Evolutionary conservation across 2,797 vertebrate genomes (phyloP).

Genomic region (Sebastes taczanowskii): DNA sequence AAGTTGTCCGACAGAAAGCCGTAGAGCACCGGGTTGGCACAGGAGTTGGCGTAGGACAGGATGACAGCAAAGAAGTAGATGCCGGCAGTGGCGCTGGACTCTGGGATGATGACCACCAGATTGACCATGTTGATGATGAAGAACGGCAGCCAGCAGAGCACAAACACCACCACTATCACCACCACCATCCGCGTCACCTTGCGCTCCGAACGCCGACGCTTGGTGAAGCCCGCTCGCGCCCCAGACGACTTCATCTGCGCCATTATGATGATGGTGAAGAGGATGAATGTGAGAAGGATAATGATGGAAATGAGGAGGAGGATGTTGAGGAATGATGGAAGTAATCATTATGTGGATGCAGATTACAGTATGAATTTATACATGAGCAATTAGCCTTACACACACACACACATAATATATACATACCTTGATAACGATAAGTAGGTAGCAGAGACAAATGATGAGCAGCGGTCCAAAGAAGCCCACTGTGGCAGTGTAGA

Average conservation of each 20-base stretch:
- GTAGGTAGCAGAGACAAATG: constrained; percentile 95
- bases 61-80: constrained; percentile 95
- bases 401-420: background rate
- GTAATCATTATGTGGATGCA: background rate
- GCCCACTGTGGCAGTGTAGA: constrained; percentile 93
- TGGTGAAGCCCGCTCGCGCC: constrained; percentile 87
- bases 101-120: constrained; percentile 90
- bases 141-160: constrained; percentile 97
- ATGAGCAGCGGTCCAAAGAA: constrained; percentile 95
- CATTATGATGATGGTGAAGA: background rate
- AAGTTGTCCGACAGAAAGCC: constrained; percentile 97
- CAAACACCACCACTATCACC: constrained; percentile 92
- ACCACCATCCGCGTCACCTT: constrained; percentile 97
- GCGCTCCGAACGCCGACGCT: constrained; percentile 91
- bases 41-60: constrained; percentile 95
- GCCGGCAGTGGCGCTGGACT: constrained; percentile 89
- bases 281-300: background rate
- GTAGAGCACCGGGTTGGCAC: constrained; percentile 95
- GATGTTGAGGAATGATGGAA: background rate
- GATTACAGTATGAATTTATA: constrained; percentile 7
- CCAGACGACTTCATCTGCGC: constrained; percentile 88
- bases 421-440: constrained; percentile 89
- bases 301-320: background rate
- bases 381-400: background rate
- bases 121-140: constrained; percentile 96